Conservation (phyloP, 64 coral and sea anemone genomes). For the Montipora efflorescens region DNA sequence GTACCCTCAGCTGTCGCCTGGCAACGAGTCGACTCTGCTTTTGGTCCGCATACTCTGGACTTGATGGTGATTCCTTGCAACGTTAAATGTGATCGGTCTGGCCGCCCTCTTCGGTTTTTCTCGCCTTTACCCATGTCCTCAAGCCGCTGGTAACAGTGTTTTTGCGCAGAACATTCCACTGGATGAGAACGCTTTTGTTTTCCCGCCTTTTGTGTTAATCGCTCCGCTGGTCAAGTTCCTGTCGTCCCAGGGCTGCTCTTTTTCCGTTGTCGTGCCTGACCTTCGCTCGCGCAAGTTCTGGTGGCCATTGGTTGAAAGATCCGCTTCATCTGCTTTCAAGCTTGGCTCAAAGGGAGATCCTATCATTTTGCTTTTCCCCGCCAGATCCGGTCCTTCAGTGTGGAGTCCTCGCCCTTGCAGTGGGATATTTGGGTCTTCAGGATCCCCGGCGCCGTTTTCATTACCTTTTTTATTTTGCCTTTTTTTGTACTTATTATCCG, state of each 20-base stretch:
- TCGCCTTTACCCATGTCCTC: slow-evolving; percentile 11
- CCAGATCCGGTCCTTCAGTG: neutral
- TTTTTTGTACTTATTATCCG: neutral
- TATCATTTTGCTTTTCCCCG: slow-evolving; percentile 15
- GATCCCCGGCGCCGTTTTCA: neutral
- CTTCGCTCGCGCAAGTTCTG: slow-evolving; percentile 18
- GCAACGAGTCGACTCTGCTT: neutral
- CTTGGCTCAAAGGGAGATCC: slow-evolving; percentile 29
- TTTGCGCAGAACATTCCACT: slow-evolving; percentile 37
- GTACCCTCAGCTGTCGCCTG: slow-evolving; percentile 5
- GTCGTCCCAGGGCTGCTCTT: slow-evolving; percentile 17
- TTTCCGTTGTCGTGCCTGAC: slow-evolving; percentile 29
- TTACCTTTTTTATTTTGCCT: neutral
- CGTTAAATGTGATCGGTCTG: neutral
- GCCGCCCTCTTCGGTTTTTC: slow-evolving; percentile 33
- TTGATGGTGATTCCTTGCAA: neutral
- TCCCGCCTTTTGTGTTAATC: slow-evolving; percentile 24
- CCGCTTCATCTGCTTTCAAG: slow-evolving; percentile 15
- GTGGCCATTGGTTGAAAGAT: slow-evolving; percentile 42
- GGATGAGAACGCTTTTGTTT: slow-evolving; percentile 31
- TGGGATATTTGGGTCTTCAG: slow-evolving; percentile 60
- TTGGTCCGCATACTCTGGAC: slow-evolving; percentile 19
- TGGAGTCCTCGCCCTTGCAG: neutral
- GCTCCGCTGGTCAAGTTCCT: slow-evolving; percentile 35
- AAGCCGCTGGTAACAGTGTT: slow-evolving; percentile 47